Evolutionary conservation across 64 coral and sea anemone genomes (phyloP).

Genomic region (Dendrophyllia cribrosa): DNA sequence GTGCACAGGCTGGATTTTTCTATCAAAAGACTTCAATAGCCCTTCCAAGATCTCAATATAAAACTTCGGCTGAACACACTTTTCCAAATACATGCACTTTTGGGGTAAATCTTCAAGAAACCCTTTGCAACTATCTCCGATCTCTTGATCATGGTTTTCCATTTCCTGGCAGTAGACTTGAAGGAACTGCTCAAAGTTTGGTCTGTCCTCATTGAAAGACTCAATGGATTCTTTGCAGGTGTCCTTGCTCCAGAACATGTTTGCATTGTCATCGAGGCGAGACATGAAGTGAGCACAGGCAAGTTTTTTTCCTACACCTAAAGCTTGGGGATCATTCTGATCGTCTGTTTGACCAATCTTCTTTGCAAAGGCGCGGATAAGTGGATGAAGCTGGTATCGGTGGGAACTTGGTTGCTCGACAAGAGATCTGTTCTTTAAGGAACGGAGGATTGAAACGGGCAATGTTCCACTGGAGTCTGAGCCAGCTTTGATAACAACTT

Average conservation of each 20-base stretch:
- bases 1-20: neutral
- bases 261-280: neutral
- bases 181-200: neutral
- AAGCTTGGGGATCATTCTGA: neutral
- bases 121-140: too few species aligned
- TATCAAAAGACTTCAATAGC: neutral
- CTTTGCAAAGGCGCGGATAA: constrained; percentile 18
- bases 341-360: neutral
- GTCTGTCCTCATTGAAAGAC: constrained; percentile 27
- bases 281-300: constrained; percentile 16
- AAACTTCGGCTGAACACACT: constrained; percentile 26
- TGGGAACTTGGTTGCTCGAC: neutral
- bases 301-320: neutral
- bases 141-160: neutral
- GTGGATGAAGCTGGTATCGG: constrained; percentile 23
- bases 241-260: constrained; percentile 20
- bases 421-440: constrained; percentile 4
- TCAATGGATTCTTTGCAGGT: constrained; percentile 45
- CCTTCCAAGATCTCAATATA: neutral
- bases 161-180: too few species aligned
- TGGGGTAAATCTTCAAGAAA: neutral
- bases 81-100: constrained; percentile 31
- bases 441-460: neutral
- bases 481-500: neutral
- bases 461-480: neutral